These are phyloP conservation scores for Plectropomus leopardus DNA, from an alignment of 2,113 vertebrate genomes.

Conservation along the genomic window DNA sequence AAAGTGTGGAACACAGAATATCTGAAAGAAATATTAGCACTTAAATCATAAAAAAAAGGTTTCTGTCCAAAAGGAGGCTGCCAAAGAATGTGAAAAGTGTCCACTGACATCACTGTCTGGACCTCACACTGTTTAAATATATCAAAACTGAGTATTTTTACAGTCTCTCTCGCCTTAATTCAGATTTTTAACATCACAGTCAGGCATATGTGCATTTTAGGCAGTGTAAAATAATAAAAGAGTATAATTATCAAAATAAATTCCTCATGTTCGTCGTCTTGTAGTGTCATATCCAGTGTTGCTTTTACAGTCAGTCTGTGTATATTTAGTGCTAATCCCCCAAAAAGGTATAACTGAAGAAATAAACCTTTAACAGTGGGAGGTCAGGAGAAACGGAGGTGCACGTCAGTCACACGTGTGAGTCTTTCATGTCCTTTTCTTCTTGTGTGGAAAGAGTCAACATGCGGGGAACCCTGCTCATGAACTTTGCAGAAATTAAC, in stretches of 20 bases:
- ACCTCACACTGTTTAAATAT: conserved; percentile 40
- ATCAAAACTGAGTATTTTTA: conserved; percentile 40
- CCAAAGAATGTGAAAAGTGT: conserved; percentile 44
- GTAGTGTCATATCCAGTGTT: conserved; percentile 25
- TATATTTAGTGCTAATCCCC: conserved; percentile 38
- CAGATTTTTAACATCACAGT: conserved; percentile 30
- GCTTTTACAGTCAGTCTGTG: conserved; percentile 17
- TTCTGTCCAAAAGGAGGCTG: conserved; percentile 19
- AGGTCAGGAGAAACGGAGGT: conserved; percentile 16
- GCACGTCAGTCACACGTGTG: conserved; percentile 6
- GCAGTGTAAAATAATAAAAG: conserved; percentile 17
- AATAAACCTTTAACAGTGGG: conserved; percentile 46
- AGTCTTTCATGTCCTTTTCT: conserved; percentile 14
- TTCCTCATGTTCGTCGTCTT: conserved; percentile 7
- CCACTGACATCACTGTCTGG: conserved; percentile 46
- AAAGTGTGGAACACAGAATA: conserved; percentile 22
- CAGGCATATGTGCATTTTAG: neutral
- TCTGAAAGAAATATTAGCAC: conserved; percentile 31
- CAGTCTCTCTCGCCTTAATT: conserved; percentile 30
- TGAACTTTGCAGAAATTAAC: neutral
- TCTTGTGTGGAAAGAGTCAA: conserved; percentile 11
- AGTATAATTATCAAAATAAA: conserved; percentile 40
- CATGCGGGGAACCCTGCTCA: neutral
- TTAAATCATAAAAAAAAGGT: conserved; percentile 36
- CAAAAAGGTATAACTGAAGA: conserved; percentile 31